Evolutionary conservation across 2,113 vertebrate genomes (phyloP).

Genomic region (Chaetodon trifascialis): DNA sequence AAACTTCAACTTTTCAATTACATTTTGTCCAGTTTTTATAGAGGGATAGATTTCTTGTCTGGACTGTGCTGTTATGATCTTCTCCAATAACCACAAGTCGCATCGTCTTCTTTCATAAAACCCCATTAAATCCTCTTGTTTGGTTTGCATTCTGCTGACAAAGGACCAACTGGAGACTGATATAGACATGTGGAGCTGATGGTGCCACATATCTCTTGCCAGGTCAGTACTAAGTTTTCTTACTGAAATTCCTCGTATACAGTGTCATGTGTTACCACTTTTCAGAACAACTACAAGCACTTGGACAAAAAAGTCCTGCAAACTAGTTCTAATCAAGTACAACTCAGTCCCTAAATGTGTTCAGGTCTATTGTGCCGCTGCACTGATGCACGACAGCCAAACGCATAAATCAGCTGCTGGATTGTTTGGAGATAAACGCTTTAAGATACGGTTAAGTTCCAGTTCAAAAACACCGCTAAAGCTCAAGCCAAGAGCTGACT

Average conservation of each 20-base stretch:
- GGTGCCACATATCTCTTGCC: neutral
- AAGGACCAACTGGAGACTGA: neutral
- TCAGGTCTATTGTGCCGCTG: neutral
- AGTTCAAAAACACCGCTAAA: neutral
- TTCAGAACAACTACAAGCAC: neutral
- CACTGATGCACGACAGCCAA: no score
- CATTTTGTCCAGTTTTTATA: neutral
- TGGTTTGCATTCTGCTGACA: neutral
- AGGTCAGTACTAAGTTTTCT: no score
- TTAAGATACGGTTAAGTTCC: neutral
- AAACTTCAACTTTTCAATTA: neutral
- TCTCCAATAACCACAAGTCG: slow-evolving; percentile 1
- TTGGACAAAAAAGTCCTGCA: neutral
- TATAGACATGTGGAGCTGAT: neutral
- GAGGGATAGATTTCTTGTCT: neutral
- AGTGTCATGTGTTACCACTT: neutral
- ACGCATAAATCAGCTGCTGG: neutral
- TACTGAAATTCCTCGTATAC: rapidly evolving
- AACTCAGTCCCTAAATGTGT: neutral
- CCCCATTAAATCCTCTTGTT: slow-evolving; percentile 6
- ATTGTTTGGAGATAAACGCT: neutral
- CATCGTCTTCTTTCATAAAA: neutral
- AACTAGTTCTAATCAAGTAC: neutral
- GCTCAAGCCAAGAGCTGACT: neutral
- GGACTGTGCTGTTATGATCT: neutral